These are phyloP conservation scores for Ibycter americanus DNA, from an alignment of 2,797 vertebrate species.

Conservation along the genomic window DNA sequence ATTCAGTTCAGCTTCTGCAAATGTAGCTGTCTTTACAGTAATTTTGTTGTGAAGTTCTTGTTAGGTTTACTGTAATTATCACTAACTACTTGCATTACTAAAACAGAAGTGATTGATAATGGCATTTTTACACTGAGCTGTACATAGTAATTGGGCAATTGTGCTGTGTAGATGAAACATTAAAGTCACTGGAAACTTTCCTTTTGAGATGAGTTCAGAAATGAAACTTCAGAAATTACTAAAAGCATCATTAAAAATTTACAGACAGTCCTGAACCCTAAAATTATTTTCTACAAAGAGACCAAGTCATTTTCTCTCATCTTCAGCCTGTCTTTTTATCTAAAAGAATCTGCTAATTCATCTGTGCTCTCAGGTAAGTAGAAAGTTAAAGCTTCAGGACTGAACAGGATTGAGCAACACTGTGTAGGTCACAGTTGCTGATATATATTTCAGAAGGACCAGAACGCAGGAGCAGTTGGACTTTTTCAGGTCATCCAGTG, in stretches of 20 bases:
- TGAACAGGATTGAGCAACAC: background rate
- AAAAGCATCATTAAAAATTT: constrained; percentile 41
- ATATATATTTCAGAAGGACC: background rate
- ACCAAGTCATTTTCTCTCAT: background rate
- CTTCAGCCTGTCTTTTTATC: background rate
- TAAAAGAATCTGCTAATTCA: background rate
- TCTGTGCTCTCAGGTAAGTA: background rate
- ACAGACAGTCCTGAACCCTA: background rate
- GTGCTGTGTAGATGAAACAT: background rate
- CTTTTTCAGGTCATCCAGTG: background rate
- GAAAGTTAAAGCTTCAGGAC: background rate
- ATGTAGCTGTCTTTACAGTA: constrained; percentile 14
- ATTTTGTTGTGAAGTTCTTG: constrained; percentile 4
- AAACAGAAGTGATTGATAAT: background rate
- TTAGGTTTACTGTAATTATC: constrained; percentile 28
- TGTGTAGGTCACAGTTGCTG: background rate
- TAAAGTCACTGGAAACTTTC: background rate
- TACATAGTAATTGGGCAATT: background rate
- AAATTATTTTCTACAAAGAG: background rate
- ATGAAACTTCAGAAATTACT: constrained; percentile 43
- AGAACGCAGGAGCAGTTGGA: background rate
- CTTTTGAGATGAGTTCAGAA: constrained; percentile 8
- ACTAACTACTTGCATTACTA: background rate
- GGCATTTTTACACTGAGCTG: background rate
- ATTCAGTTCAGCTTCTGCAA: background rate